Evolutionary conservation across 2,797 vertebrate genomes (phyloP).

Genomic region (Otolemur crassicaudatus): DNA sequence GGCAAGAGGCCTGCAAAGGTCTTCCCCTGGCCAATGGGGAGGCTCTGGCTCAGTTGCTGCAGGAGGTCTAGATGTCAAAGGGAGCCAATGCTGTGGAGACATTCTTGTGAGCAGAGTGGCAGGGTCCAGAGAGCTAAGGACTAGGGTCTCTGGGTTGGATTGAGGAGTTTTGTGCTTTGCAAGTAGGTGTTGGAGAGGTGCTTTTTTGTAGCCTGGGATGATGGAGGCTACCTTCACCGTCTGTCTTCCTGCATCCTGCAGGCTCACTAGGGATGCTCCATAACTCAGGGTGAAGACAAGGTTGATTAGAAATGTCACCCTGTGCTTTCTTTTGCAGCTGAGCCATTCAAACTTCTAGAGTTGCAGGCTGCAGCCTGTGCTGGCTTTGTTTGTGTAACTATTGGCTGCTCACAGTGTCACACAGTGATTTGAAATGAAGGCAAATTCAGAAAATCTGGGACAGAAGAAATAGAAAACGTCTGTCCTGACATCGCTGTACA

Average conservation of each 20-base stretch:
- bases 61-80: background rate
- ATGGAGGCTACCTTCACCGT: background rate
- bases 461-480: background rate
- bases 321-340: background rate
- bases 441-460: background rate
- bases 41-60: background rate
- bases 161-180: background rate
- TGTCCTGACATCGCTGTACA: background rate
- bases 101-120: background rate
- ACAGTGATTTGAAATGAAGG: background rate
- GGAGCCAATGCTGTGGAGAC: background rate
- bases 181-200: background rate
- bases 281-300: conserved; percentile 1
- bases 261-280: background rate
- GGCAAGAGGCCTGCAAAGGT: background rate
- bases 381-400: conserved; percentile 47
- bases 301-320: conserved; percentile 52
- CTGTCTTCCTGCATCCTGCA: background rate
- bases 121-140: background rate
- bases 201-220: background rate
- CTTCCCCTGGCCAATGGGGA: background rate
- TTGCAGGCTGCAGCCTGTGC: background rate
- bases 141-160: background rate
- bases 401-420: background rate
- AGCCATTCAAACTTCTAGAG: conserved; percentile 52